Conservation (phyloP, 2,797 vertebrate genomes). For the Poeciliopsis turneri region DNA sequence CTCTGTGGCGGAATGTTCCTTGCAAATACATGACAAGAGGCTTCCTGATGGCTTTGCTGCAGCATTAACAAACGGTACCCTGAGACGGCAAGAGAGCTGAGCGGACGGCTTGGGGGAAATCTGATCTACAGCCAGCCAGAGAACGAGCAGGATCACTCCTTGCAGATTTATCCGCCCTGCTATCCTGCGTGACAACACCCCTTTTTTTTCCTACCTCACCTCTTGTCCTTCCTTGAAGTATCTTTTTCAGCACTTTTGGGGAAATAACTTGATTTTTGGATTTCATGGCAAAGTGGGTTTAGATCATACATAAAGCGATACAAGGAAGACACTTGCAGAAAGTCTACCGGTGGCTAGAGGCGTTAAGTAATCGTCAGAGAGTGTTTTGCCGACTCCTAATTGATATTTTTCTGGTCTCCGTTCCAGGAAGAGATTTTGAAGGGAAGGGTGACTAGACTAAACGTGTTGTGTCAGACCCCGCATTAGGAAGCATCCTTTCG, state of each 20-base stretch:
- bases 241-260: conserved; percentile 34
- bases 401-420: conserved; percentile 16
- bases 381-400: conserved; percentile 25
- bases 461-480: conserved; percentile 41
- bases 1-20: conserved; percentile 75
- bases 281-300: conserved; percentile 33
- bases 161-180: conserved; percentile 71
- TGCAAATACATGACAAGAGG: conserved; percentile 52
- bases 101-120: conserved; percentile 73
- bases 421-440: conserved; percentile 32
- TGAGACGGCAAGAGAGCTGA: conserved; percentile 64
- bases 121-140: conserved; percentile 65
- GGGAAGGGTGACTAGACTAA: conserved; percentile 58
- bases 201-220: conserved; percentile 22
- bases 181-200: conserved; percentile 69
- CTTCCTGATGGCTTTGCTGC: conserved; percentile 59
- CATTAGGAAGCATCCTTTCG: conserved; percentile 23
- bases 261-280: conserved; percentile 46
- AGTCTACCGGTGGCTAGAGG: conserved; percentile 18
- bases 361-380: conserved; percentile 31
- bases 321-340: conserved; percentile 1
- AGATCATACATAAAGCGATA: background rate
- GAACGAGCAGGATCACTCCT: conserved; percentile 68
- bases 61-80: conserved; percentile 62
- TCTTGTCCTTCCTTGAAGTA: conserved; percentile 41